phyloP scores from a whole-genome alignment of 2,113 vertebrate species.

The Pterocles burchelli region DNA sequence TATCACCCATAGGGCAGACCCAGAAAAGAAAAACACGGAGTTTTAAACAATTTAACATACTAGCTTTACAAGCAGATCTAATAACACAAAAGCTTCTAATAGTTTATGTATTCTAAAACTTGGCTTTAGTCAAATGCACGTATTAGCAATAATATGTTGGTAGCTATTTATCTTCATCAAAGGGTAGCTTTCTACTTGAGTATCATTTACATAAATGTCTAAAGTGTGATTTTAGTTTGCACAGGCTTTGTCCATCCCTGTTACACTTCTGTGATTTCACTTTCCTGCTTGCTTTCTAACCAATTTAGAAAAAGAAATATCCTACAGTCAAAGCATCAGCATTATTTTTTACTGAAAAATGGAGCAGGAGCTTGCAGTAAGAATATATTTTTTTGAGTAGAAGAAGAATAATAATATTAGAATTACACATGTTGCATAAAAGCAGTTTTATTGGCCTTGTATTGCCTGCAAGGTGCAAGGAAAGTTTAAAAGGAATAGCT shows the following conservation, averaged over 20 bases:
- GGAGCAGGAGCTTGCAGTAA: background rate
- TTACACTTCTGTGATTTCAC: background rate
- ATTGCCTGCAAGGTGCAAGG: conserved; percentile 46
- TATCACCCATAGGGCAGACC: background rate
- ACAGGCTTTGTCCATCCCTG: background rate
- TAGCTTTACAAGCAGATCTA: background rate
- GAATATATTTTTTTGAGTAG: background rate
- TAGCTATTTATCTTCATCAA: background rate
- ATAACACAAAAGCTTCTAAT: background rate
- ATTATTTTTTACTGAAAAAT: background rate
- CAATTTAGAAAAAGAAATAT: background rate
- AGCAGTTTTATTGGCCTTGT: conserved; percentile 43
- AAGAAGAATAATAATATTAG: background rate
- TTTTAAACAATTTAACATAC: background rate
- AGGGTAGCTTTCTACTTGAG: background rate
- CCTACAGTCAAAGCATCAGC: background rate
- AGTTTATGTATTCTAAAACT: background rate
- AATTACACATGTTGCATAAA: conserved; percentile 29
- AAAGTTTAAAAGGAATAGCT: conserved; percentile 57
- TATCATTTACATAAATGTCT: background rate
- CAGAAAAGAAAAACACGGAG: background rate
- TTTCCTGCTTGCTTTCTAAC: background rate
- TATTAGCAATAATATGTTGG: background rate
- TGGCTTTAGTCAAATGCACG: background rate
- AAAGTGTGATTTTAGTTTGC: background rate